Evolutionary conservation across 2,888 invertebrate genomes (phyloP).

Genomic region (Spisula subtruncata): DNA sequence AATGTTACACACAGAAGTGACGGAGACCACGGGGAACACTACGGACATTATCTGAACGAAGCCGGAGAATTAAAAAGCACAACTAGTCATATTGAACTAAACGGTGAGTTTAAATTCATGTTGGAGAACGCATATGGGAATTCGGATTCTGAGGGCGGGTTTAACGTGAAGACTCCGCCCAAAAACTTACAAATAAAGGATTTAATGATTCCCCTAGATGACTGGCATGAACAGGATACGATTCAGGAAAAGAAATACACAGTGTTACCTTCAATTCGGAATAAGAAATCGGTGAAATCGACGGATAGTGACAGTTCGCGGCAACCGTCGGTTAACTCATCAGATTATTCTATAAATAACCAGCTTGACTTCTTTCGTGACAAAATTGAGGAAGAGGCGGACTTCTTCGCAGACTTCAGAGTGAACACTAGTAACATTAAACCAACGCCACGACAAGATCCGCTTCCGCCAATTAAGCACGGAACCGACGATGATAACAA

Average conservation of each 20-base stretch:
- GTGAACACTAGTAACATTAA: slow-evolving; percentile 73
- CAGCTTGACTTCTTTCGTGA: slow-evolving; percentile 79
- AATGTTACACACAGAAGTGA: background rate
- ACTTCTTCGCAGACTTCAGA: slow-evolving; percentile 79
- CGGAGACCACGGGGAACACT: background rate
- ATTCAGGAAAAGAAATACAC: slow-evolving; percentile 78
- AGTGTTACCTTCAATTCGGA: slow-evolving; percentile 77
- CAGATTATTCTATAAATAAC: slow-evolving; percentile 66
- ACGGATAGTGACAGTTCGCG: slow-evolving; percentile 33
- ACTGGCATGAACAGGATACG: slow-evolving; percentile 57
- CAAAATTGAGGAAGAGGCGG: slow-evolving; percentile 76
- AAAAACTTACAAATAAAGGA: slow-evolving; percentile 71
- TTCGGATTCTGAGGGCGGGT: slow-evolving; percentile 44
- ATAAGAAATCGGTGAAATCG: slow-evolving; percentile 54
- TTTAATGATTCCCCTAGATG: slow-evolving; percentile 75
- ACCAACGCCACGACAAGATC: slow-evolving; percentile 74
- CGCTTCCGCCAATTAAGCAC: slow-evolving; percentile 74
- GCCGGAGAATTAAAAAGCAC: slow-evolving; percentile 51
- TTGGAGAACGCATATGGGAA: slow-evolving; percentile 63
- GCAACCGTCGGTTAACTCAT: slow-evolving; percentile 25
- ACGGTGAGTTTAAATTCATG: slow-evolving; percentile 63
- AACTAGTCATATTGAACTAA: slow-evolving; percentile 58
- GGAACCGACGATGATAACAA: slow-evolving; percentile 24
- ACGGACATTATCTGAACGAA: slow-evolving; percentile 11
- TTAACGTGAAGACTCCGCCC: slow-evolving; percentile 62